Base-by-base conservation (phyloP, 1,140 invertebrate genomes). In the Augochlora pura region DNA sequence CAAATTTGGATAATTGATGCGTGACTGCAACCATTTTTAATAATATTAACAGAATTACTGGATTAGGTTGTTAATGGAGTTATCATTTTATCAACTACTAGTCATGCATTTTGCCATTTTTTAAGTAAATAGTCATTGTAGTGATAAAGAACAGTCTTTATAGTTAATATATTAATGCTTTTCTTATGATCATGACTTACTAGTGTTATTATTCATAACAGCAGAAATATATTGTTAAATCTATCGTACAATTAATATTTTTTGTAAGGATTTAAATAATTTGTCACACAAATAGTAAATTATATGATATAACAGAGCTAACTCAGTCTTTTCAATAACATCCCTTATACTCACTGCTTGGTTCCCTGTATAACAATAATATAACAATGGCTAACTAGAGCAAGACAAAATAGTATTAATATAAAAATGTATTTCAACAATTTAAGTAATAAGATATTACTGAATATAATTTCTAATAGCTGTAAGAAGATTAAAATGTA, bases 401-500 rank as follows among this genome's bases (percentile, higher is more conserved):
- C 42, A 46, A 12, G 10, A 2, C 10, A 46, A 10, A 10, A 57
- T 6, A 57, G n/a, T 57, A n/a, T 57, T 57, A 7, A 54, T 54
- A n/a, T n/a, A 1, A 57, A n/a, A 57, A 5, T n/a, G 54, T n/a
- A n/a, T n/a, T 23, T 57, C n/a, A 23, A 9, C 21, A 57, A 39
- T 9, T 52, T n/a, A 65, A 65, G 52, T 42, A 32, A 59, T 5
- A 69, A 12, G 27, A 49, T n/a, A 38, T 86, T 72, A 79, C 10
- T 57, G 4, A 14, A 69, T 12, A 14, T 68, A 66, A 77, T 9
- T 72, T 74, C 90, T 91, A 87, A 95, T 95, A 59, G 91, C 94
- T 83, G 94, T 93, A 63, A 96, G 91, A 69, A 97, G 91, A 89
- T 95, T 94, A 91, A 97, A 97, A 93, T 97, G 96, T 64, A 93